These are phyloP conservation scores for Andrena bicolor DNA, from an alignment of 2,888 invertebrate genomes.

Conservation along the genomic window DNA sequence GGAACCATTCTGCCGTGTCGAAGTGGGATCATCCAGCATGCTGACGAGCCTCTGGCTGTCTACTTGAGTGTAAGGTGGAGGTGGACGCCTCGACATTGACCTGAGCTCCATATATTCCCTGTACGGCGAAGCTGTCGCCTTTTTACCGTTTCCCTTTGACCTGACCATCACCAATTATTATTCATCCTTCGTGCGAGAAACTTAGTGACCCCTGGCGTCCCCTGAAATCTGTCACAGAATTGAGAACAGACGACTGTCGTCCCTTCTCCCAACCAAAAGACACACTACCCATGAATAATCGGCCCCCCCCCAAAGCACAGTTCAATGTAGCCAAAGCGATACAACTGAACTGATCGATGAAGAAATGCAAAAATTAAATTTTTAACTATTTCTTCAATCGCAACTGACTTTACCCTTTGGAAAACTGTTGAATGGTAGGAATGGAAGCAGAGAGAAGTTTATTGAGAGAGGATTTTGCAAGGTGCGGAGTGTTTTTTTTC, in stretches of 20 bases:
- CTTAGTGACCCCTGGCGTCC: not conserved
- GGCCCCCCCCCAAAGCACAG: no score
- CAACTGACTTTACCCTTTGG: no score
- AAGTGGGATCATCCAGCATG: not conserved
- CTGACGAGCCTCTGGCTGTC: not conserved
- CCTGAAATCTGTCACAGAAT: constrained; percentile 11
- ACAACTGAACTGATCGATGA: no score
- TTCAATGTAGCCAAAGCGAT: no score
- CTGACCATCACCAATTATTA: constrained; percentile 54
- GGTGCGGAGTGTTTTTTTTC: not conserved
- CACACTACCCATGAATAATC: not conserved
- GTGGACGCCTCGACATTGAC: constrained; percentile 39
- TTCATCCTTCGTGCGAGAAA: constrained; percentile 32
- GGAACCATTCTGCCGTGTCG: constrained; percentile 20
- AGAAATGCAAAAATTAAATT: no score
- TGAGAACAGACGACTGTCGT: constrained; percentile 43
- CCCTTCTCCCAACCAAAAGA: not conserved
- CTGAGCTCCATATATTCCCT: constrained; percentile 43
- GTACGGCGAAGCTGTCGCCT: constrained; percentile 12
- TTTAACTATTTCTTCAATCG: no score
- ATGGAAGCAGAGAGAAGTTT: no score
- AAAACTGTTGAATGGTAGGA: no score
- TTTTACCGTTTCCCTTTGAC: constrained; percentile 40
- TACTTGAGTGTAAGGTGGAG: constrained; percentile 31
- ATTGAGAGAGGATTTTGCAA: no score